Evolutionary conservation across 2,888 invertebrate species (phyloP).

Genomic region (Tineola bisselliella): DNA sequence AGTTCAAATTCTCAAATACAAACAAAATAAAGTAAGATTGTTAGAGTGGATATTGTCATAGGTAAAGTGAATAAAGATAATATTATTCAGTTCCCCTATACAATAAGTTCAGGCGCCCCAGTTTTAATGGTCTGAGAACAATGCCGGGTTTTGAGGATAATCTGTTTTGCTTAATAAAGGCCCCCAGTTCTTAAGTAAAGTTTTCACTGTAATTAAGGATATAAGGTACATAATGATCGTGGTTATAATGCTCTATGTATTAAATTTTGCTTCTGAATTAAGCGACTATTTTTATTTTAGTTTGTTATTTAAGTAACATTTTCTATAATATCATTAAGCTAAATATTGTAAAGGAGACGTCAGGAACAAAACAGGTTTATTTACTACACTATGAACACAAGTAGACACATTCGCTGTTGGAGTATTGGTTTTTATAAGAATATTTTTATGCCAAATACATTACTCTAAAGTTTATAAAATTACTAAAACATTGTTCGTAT

Average conservation of each 20-base stretch:
- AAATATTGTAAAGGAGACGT: too few relatives aligned
- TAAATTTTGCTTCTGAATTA: background rate
- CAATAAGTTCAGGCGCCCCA: constrained; percentile 2
- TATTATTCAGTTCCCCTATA: constrained; percentile 16
- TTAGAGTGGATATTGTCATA: background rate
- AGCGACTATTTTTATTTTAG: too few relatives aligned
- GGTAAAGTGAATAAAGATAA: constrained; percentile 18
- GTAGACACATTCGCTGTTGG: too few relatives aligned
- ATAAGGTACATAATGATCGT: constrained; percentile 12
- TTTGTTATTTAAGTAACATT: too few relatives aligned
- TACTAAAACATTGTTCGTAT: too few relatives aligned
- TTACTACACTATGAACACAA: too few relatives aligned
- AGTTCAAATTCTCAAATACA: too few relatives aligned
- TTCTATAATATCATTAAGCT: too few relatives aligned
- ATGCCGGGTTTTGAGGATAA: constrained; percentile 20
- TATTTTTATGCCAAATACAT: too few relatives aligned
- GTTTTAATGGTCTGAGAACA: constrained; percentile 18
- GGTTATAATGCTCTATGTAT: constrained; percentile 7
- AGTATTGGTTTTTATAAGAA: too few relatives aligned
- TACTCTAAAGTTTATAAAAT: too few relatives aligned
- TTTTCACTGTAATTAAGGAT: constrained; percentile 13
- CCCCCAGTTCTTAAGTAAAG: constrained; percentile 15
- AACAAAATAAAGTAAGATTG: background rate
- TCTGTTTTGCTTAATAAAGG: constrained; percentile 24
- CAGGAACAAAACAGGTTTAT: too few relatives aligned